Conservation (phyloP, 2,888 invertebrate genomes). For the Lamellibrachia columna region DNA sequence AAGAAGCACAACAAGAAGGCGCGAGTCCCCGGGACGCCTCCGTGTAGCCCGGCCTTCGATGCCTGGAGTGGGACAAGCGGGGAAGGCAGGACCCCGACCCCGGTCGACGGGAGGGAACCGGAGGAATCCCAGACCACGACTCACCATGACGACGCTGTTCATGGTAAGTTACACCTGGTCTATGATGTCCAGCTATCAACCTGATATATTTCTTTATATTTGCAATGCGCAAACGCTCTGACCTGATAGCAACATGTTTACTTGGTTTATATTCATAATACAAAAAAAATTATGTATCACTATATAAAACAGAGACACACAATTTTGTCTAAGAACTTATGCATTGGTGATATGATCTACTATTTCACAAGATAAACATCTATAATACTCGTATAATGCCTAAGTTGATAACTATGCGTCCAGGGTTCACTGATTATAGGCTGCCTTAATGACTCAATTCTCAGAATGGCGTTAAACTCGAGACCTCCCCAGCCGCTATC, state of each 20-base stretch:
- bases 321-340: not conserved
- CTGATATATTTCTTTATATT: not conserved
- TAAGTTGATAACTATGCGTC: not conserved
- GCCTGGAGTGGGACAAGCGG: not conserved
- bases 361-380: not conserved
- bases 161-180: not conserved
- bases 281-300: no score
- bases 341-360: not conserved
- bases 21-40: slow-evolving; percentile 11
- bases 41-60: not conserved
- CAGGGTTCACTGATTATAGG: not conserved
- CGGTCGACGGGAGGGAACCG: not conserved
- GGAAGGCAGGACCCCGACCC: not conserved
- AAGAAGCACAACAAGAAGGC: slow-evolving; percentile 6
- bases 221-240: not conserved
- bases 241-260: no score
- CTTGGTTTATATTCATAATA: no score
- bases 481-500: not conserved
- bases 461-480: not conserved
- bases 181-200: no score
- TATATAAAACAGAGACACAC: no score
- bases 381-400: not conserved
- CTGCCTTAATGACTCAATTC: not conserved
- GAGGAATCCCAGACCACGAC: not conserved
- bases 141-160: not conserved